Conservation (phyloP, 1,140 invertebrate species). For the Sinonovacula constricta region DNA sequence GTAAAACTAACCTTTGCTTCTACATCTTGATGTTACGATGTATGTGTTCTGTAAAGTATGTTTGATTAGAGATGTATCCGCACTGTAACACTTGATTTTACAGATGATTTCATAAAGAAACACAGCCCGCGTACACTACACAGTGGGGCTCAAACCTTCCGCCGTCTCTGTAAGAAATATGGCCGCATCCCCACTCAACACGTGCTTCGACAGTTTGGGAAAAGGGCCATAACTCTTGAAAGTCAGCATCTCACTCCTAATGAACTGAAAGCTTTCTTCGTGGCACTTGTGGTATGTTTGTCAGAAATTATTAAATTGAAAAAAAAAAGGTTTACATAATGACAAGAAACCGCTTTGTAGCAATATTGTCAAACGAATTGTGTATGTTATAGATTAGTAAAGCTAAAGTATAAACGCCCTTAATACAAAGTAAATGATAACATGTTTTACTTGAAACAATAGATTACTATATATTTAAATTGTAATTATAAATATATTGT, state of each 20-base stretch:
- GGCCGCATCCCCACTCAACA: constrained; percentile 37
- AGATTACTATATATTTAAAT: too few species aligned
- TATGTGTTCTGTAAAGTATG: background rate
- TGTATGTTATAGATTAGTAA: too few species aligned
- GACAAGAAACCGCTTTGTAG: too few species aligned
- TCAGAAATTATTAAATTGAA: too few species aligned
- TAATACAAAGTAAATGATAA: too few species aligned
- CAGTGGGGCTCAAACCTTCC: constrained; percentile 9
- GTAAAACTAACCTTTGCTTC: too few species aligned
- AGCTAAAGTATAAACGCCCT: too few species aligned
- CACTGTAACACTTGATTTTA: background rate
- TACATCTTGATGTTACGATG: too few species aligned
- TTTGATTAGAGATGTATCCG: background rate
- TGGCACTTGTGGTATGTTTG: constrained; percentile 55
- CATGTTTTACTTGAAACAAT: too few species aligned
- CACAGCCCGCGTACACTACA: background rate
- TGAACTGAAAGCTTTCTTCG: constrained; percentile 54
- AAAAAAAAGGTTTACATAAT: too few species aligned
- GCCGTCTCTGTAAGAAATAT: constrained; percentile 41
- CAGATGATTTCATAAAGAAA: background rate
- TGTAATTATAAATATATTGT: too few species aligned
- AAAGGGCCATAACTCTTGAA: constrained; percentile 13
- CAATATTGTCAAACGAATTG: too few species aligned
- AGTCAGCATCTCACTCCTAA: constrained; percentile 47
- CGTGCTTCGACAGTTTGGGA: constrained; percentile 49